A percentile compares a stretch with the other conserved stretches of the same genome.
Conservation (phyloP, 1,140 invertebrate genomes). For the Eupeodes corollae region DNA sequence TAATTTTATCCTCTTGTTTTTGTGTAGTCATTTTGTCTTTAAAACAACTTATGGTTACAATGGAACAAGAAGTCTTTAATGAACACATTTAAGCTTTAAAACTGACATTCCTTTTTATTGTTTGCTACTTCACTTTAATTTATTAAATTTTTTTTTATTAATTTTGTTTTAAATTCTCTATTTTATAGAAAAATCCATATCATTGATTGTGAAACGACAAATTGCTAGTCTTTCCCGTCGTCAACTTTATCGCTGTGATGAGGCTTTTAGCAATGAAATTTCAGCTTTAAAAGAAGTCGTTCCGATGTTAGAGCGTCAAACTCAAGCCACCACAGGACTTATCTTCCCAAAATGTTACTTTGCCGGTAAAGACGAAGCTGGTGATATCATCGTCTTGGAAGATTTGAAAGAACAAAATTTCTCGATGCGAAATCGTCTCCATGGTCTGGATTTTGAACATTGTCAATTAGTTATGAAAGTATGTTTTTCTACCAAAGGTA, state of each 20-base stretch:
- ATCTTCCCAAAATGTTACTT: constrained; percentile 30
- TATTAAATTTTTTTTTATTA: too few relatives aligned
- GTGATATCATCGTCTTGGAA: constrained; percentile 27
- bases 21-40: too few relatives aligned
- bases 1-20: too few relatives aligned
- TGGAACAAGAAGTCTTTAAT: too few relatives aligned
- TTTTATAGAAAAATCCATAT: not conserved
- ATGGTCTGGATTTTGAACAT: constrained; percentile 21
- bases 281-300: constrained; percentile 27
- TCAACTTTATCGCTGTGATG: constrained; percentile 29
- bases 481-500: too few relatives aligned
- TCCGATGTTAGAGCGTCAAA: constrained; percentile 14
- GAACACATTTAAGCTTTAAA: too few relatives aligned
- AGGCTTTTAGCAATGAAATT: constrained; percentile 34
- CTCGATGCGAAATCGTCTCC: constrained; percentile 26
- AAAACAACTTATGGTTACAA: too few relatives aligned
- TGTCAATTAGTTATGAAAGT: constrained; percentile 34
- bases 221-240: constrained; percentile 29
- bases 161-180: too few relatives aligned
- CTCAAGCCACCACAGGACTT: constrained; percentile 18
- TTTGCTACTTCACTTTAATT: too few relatives aligned
- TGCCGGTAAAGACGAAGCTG: constrained; percentile 20
- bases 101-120: too few relatives aligned
- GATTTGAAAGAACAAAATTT: constrained; percentile 25
- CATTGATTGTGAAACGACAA: constrained; percentile 32